These are phyloP conservation scores for Emydoidea blandingii DNA, from an alignment of 2,797 vertebrate genomes.

Conservation along the genomic window DNA sequence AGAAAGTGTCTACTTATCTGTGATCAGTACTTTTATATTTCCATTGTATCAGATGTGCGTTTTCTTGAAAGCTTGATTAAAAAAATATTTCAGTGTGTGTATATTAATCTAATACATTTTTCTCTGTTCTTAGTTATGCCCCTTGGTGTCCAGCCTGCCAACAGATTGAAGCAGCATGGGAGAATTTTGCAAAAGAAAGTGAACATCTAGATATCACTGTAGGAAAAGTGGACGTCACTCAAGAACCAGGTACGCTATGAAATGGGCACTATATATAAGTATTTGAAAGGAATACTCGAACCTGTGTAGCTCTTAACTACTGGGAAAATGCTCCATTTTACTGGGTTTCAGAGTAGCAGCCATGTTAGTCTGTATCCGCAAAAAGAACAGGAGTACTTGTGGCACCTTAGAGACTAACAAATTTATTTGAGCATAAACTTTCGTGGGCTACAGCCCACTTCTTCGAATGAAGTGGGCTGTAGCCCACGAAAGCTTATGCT, in stretches of 20 bases:
- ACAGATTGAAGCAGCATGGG: conserved; percentile 87
- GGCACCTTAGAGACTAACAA: too few species aligned
- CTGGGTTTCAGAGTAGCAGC: background rate
- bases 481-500: too few species aligned
- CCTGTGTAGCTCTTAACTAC: background rate
- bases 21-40: conserved; percentile 10
- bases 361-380: too few species aligned
- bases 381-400: too few species aligned
- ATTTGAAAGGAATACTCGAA: background rate
- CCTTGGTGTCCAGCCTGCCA: conserved; percentile 91
- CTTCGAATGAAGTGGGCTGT: too few species aligned
- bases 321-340: background rate
- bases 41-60: background rate
- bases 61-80: background rate
- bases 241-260: conserved; percentile 85
- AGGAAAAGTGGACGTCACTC: conserved; percentile 88
- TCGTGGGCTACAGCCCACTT: too few species aligned
- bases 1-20: background rate
- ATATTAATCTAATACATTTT: conserved; percentile 4
- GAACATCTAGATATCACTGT: conserved; percentile 82
- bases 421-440: too few species aligned
- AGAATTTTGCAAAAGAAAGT: conserved; percentile 83
- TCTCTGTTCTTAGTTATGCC: conserved; percentile 81
- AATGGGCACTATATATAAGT: background rate
- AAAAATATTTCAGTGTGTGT: background rate